phyloP scores from a whole-genome alignment of 2,113 vertebrate species.

The Candoia aspera region DNA sequence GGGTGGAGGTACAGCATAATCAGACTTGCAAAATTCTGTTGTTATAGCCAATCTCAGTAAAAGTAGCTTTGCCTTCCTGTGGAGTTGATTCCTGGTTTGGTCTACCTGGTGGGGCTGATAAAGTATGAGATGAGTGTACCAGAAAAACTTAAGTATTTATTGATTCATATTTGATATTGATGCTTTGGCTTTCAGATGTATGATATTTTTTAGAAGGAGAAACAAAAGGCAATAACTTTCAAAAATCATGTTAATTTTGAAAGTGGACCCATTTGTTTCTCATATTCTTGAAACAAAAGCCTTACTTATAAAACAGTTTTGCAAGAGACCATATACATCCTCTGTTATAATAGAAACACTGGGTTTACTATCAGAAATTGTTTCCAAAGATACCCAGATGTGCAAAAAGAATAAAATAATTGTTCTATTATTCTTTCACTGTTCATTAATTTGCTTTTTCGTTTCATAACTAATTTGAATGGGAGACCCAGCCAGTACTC shows the following conservation, averaged over 20 bases:
- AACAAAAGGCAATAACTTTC: not conserved
- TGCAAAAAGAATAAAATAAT: too few species aligned
- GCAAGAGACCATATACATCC: not conserved
- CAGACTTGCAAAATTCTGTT: not conserved
- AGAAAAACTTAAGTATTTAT: not conserved
- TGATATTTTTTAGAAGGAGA: not conserved
- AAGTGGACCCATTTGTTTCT: not conserved
- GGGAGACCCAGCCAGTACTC: too few species aligned
- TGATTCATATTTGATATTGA: not conserved
- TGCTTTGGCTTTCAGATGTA: not conserved
- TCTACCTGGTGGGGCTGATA: not conserved
- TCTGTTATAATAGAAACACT: not conserved
- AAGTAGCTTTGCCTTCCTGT: not conserved
- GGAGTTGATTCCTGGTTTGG: not conserved
- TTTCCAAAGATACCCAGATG: not conserved
- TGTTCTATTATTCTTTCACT: not conserved
- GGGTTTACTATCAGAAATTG: conserved; percentile 18
- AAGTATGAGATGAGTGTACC: not conserved
- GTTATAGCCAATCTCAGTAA: not conserved
- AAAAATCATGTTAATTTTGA: not conserved
- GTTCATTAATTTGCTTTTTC: not conserved
- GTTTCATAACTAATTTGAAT: not conserved
- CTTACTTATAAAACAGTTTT: conserved; percentile 29
- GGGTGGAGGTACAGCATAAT: not conserved
- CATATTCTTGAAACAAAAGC: not conserved